Percentiles rank a stretch among this genome's conserved stretches.
Evolutionary conservation across 2,888 invertebrate genomes (phyloP).

Genomic region (Poecilus cupreus): DNA sequence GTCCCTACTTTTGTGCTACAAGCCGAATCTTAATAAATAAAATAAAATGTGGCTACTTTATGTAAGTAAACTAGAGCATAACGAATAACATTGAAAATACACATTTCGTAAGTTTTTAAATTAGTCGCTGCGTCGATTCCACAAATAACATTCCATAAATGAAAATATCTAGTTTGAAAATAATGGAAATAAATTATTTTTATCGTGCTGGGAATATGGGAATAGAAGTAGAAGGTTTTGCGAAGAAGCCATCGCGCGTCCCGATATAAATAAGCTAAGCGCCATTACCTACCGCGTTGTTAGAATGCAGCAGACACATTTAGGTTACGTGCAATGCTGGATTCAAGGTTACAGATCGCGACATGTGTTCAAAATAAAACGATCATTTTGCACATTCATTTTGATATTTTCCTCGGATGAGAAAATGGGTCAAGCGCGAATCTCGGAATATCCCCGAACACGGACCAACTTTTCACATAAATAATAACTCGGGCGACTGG

Average conservation of each 20-base stretch:
- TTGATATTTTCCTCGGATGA: conserved; percentile 38
- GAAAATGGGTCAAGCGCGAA: conserved; percentile 45
- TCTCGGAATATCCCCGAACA: neutral
- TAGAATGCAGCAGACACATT: conserved; percentile 32
- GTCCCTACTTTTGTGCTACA: neutral
- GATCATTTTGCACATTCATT: conserved; percentile 44
- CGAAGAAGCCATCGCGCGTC: neutral
- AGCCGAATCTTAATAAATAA: neutral
- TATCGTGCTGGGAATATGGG: neutral
- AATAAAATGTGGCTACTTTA: neutral
- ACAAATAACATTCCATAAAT: neutral
- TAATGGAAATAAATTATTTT: conserved; percentile 15
- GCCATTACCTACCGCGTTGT: neutral
- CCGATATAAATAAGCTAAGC: conserved; percentile 20
- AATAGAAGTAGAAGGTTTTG: neutral
- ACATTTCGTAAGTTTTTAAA: neutral
- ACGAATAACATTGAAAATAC: neutral
- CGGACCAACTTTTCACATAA: conserved; percentile 45
- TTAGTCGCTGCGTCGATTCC: neutral
- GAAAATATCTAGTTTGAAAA: conserved; percentile 16
- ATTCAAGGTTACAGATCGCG: conserved; percentile 42
- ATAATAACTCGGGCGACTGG: conserved; percentile 35
- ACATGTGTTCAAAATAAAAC: conserved; percentile 52
- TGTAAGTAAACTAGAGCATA: conserved; percentile 14
- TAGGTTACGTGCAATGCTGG: conserved; percentile 24